Evolutionary conservation across 2,797 vertebrate genomes (phyloP).

Genomic region (Pristis pectinata): DNA sequence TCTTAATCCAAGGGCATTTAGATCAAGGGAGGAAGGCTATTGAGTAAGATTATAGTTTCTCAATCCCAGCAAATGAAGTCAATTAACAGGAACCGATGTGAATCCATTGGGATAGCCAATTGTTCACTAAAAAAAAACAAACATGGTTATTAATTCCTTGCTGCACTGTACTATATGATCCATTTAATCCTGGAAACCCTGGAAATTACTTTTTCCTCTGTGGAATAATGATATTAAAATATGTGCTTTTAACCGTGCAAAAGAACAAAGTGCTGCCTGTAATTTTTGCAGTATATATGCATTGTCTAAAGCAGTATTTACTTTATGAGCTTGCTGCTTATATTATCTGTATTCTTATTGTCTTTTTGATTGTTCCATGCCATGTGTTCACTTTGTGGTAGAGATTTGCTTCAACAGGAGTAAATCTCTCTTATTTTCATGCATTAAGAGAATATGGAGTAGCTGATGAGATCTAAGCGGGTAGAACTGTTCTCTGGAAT

Average conservation of each 20-base stretch:
- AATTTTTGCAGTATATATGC: not conserved
- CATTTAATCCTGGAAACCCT: conserved; percentile 26
- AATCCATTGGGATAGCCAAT: conserved; percentile 16
- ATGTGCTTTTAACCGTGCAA: not conserved
- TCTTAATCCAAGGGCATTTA: not conserved
- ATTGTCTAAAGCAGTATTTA: not conserved
- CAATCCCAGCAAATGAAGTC: not conserved
- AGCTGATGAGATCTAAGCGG: not conserved
- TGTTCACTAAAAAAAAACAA: conserved; percentile 8
- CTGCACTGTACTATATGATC: not conserved
- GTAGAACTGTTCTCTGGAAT: not conserved
- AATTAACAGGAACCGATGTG: not conserved
- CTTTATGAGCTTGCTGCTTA: conserved; percentile 2
- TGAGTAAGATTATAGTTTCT: not conserved
- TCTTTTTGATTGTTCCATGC: not conserved
- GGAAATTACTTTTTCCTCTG: not conserved
- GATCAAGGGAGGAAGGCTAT: not conserved
- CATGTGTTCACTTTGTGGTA: not conserved
- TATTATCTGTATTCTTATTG: not conserved
- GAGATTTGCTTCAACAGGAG: not conserved
- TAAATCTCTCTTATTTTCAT: not conserved
- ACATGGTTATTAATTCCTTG: conserved; percentile 20
- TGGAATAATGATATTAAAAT: conserved; percentile 29
- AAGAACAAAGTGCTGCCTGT: not conserved
- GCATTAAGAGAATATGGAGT: not conserved